Evolutionary conservation across 2,113 vertebrate species (phyloP).

Genomic region (Eublepharis macularius): DNA sequence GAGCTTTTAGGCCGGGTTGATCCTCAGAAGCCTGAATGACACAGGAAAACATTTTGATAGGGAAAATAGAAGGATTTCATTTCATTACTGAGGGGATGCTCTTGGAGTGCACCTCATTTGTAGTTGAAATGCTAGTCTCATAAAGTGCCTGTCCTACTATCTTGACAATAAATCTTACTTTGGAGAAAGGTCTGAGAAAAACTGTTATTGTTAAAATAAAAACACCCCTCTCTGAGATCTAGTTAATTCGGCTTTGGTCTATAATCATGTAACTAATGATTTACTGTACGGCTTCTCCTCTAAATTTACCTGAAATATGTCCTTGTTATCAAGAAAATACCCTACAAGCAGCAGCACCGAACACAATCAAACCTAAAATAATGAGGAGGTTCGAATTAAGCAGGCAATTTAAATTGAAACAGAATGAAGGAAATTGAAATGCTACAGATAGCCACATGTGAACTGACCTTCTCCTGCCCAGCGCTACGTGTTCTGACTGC

Average conservation of each 20-base stretch:
- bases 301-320: slow-evolving; percentile 40
- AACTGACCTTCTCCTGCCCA: background rate
- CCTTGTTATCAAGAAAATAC: slow-evolving; percentile 27
- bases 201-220: slow-evolving; percentile 10
- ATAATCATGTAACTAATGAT: slow-evolving; percentile 45
- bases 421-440: slow-evolving; percentile 34
- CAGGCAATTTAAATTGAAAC: slow-evolving; percentile 36
- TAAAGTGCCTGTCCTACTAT: slow-evolving; percentile 30
- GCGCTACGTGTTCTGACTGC: background rate
- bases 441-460: background rate
- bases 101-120: slow-evolving; percentile 37
- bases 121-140: slow-evolving; percentile 31
- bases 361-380: slow-evolving; percentile 32
- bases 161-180: slow-evolving; percentile 41
- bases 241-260: slow-evolving; percentile 32
- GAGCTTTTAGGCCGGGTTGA: background rate
- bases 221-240: slow-evolving; percentile 26
- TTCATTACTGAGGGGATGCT: slow-evolving; percentile 35
- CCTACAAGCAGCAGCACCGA: slow-evolving; percentile 19
- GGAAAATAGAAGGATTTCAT: slow-evolving; percentile 11
- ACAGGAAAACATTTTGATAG: slow-evolving; percentile 3
- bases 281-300: slow-evolving; percentile 35
- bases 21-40: background rate
- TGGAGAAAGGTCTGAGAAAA: slow-evolving; percentile 30
- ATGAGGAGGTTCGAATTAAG: slow-evolving; percentile 42